Base-by-base conservation (phyloP, 2,113 vertebrate genomes). In the Otolemur garnettii region DNA sequence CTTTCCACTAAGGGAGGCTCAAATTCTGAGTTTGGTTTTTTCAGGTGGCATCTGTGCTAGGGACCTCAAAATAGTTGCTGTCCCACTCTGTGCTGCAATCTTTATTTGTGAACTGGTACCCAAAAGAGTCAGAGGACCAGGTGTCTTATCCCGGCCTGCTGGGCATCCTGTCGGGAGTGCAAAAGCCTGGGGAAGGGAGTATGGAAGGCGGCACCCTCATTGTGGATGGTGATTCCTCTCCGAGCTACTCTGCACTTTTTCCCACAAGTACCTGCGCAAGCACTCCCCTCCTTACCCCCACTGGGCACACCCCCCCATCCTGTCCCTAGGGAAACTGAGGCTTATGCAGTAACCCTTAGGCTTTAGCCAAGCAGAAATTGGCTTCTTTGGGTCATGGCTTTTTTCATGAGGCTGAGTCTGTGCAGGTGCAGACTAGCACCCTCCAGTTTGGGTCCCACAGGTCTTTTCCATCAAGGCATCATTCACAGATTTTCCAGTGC, bases 261-360 rank as follows among this genome's bases (percentile, higher is more conserved):
- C 50, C 30, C 21, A 19, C 30, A 87, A 42, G n/a, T 28, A 9
- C 68, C 30, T 24, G 4, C 7, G 2, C 0, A 28, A 69, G 45
- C 60, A 66, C 74, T 50, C 2, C 10, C 2, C 45, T 45, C 77
- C 84, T 62, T 1, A 21, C 42, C 82, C 18, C 50, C n/a, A 19
- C 38, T 14, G 33, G 59, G 53, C 8, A 21, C 18, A 14, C 30
- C 21, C 18, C 42, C 42, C 26, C 3, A 13, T 30, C 28, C 64
- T 53, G 77, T 35, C 21, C 59, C 64, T 26, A 11, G 72, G 68
- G 79, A 62, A 78, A 30, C 62, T 2, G 60, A 90, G 64, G 53
- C 42, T 53, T 3, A 4, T 0, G 14, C 3, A 33, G 22, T 28
- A 8, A 26, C 21, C 35, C 4, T 4, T 12, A 45, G 86, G n/a